Evolutionary conservation across 2,113 vertebrate genomes (phyloP), one percentile per base, ranked within the genome.

Genomic region (Micronisus gabar): DNA sequence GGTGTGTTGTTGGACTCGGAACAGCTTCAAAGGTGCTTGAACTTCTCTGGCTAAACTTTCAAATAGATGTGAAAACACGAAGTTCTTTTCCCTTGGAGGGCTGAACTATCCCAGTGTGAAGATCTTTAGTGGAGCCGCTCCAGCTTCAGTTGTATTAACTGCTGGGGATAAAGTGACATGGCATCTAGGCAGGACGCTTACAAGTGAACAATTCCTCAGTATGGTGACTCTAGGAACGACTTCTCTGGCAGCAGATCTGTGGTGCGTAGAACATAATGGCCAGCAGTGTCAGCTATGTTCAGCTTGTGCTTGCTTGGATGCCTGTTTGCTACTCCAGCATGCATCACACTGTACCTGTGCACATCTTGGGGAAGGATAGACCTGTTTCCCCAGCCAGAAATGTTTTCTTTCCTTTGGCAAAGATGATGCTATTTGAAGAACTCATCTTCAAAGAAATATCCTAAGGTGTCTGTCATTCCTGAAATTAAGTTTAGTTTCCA

Each of bases 271-370:
- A 34, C 22, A 6, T 0, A 13, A 2, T 1, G 56, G 45, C 27
- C 71, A 36, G 56, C 2, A 10, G 45, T 20, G 27, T 66, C 52
- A 3, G 43, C 19, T 53, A 3, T 4, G 1, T 30, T 61, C 14
- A 53, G 32, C 45, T 47, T 40, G 34, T 11, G 17, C 30, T 62
- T 30, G 17, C 19, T n/a, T 34, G 56, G 45, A 4, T 8, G 58
- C 45, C 29, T 14, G 5, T 79, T 48, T n/a, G 72, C 61, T 55
- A 2, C n/a, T 43, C 43, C 34, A 74, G 29, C 38, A 18, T 79
- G 68, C 32, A 6, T 34, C 0, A 0, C 1, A 2, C 9, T 9
- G 15, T 45, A 15, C 1, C 0, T 6, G 13, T 41, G 27, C 0
- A 0, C 29, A 2, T 52, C 40, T 10, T 9, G 0, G 10, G 61